Percentiles rank a stretch among this genome's conserved stretches.
These are phyloP conservation scores for Lethrus apterus DNA, from an alignment of 1,140 invertebrate genomes.

Conservation along the genomic window DNA sequence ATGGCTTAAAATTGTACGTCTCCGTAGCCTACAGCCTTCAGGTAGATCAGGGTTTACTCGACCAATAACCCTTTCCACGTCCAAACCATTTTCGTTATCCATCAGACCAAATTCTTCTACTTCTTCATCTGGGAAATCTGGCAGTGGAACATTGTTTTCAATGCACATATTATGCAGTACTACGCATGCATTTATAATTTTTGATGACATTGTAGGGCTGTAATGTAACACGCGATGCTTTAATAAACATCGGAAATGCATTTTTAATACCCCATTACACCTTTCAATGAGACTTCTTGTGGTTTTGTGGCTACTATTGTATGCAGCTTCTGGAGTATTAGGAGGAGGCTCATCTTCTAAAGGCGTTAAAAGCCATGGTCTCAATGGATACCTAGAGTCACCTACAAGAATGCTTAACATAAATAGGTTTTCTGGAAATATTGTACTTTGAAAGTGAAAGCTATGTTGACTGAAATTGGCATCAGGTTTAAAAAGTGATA, in stretches of 20 bases:
- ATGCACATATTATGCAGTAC: slow-evolving; percentile 34
- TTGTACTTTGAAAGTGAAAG: too few relatives aligned
- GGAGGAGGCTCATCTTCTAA: slow-evolving; percentile 22
- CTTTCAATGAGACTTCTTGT: slow-evolving; percentile 36
- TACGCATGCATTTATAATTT: slow-evolving; percentile 31
- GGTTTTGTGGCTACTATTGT: slow-evolving; percentile 26
- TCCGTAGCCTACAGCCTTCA: neutral
- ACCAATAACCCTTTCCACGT: neutral
- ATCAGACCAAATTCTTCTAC: neutral
- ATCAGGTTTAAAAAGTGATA: too few relatives aligned
- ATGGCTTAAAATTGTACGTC: too few relatives aligned
- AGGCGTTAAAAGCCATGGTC: slow-evolving; percentile 39
- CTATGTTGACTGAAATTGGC: too few relatives aligned
- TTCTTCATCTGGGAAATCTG: slow-evolving; percentile 9
- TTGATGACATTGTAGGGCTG: slow-evolving; percentile 16
- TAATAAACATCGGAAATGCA: slow-evolving; percentile 27
- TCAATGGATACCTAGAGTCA: slow-evolving; percentile 37
- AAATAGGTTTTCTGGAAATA: neutral
- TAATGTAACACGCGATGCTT: slow-evolving; percentile 29
- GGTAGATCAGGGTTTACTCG: slow-evolving; percentile 8
- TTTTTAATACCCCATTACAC: slow-evolving; percentile 37
- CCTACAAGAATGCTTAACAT: slow-evolving; percentile 23
- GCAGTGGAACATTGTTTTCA: slow-evolving; percentile 14
- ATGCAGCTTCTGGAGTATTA: slow-evolving; percentile 26
- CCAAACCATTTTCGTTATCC: slow-evolving; percentile 4